Evolutionary conservation across 2,888 invertebrate genomes (phyloP).

Genomic region (Drosophila helvetica): DNA sequence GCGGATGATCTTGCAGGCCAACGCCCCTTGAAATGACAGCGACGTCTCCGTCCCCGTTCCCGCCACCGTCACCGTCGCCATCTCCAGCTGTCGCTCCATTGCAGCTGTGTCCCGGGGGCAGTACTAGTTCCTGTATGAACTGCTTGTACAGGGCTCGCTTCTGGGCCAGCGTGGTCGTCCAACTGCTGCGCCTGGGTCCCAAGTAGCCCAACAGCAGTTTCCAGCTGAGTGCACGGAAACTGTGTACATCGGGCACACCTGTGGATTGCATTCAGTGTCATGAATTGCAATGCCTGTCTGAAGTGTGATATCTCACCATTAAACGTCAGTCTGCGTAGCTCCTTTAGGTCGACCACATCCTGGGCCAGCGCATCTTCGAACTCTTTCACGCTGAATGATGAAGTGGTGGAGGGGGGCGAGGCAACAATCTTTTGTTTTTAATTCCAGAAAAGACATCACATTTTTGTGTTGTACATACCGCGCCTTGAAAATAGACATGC

Average conservation of each 20-base stretch:
- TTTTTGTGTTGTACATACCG: slow-evolving; percentile 81
- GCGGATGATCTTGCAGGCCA: slow-evolving; percentile 90
- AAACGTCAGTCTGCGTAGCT: slow-evolving; percentile 89
- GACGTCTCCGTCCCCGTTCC: not conserved
- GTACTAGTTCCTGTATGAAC: slow-evolving; percentile 94
- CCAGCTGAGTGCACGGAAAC: slow-evolving; percentile 93
- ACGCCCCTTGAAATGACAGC: slow-evolving; percentile 73
- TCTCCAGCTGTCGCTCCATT: slow-evolving; percentile 75
- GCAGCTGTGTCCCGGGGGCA: slow-evolving; percentile 89
- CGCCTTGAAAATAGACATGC: slow-evolving; percentile 83
- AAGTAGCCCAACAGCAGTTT: slow-evolving; percentile 94
- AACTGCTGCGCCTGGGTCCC: slow-evolving; percentile 88
- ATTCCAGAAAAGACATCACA: not conserved
- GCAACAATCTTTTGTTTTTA: slow-evolving; percentile 7
- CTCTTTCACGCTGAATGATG: slow-evolving; percentile 88
- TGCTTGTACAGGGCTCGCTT: slow-evolving; percentile 92
- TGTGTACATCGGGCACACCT: slow-evolving; percentile 96
- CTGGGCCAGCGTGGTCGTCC: slow-evolving; percentile 88
- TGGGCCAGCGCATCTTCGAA: slow-evolving; percentile 89
- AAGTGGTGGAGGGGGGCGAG: not conserved
- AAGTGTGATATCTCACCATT: slow-evolving; percentile 86
- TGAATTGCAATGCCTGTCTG: not conserved
- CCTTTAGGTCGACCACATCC: slow-evolving; percentile 89
- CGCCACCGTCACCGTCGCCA: slow-evolving; percentile 47
- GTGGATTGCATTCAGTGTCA: slow-evolving; percentile 77